Evolutionary conservation across 2,797 vertebrate species (phyloP).

Genomic region (Leuciscus waleckii): DNA sequence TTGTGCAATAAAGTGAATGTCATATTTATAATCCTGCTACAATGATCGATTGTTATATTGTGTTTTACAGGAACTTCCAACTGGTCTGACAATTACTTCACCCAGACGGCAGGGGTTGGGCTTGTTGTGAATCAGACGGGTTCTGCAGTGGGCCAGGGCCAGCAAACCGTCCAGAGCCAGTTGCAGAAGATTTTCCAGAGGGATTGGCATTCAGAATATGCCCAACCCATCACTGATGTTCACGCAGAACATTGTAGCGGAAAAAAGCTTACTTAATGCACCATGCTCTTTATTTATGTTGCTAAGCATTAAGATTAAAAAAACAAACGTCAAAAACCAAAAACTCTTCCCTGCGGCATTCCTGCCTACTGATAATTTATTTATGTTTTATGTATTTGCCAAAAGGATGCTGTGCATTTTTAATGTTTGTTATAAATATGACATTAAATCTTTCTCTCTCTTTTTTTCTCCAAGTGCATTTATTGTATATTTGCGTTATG

Average conservation of each 20-base stretch:
- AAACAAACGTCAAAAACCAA: constrained; percentile 7
- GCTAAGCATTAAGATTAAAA: constrained; percentile 10
- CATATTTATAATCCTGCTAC: background rate
- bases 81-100: constrained; percentile 85
- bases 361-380: constrained; percentile 32
- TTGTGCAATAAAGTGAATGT: background rate
- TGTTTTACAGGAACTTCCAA: constrained; percentile 81
- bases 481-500: constrained; percentile 36
- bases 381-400: constrained; percentile 46
- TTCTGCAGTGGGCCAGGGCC: constrained; percentile 52
- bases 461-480: background rate
- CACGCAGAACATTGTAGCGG: constrained; percentile 61
- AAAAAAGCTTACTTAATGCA: constrained; percentile 30
- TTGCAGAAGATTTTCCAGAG: constrained; percentile 76
- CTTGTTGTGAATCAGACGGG: constrained; percentile 81
- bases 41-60: constrained; percentile 12
- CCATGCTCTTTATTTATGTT: constrained; percentile 38
- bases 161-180: constrained; percentile 74
- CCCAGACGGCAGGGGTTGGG: constrained; percentile 78
- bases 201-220: constrained; percentile 75
- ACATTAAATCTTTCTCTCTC: background rate
- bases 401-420: constrained; percentile 53
- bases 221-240: constrained; percentile 56
- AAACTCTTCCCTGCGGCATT: constrained; percentile 38
- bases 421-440: constrained; percentile 32